A percentile compares a stretch with the other conserved stretches of the same genome.
Conservation (phyloP, 2,797 vertebrate genomes). For the Falco concolor region DNA sequence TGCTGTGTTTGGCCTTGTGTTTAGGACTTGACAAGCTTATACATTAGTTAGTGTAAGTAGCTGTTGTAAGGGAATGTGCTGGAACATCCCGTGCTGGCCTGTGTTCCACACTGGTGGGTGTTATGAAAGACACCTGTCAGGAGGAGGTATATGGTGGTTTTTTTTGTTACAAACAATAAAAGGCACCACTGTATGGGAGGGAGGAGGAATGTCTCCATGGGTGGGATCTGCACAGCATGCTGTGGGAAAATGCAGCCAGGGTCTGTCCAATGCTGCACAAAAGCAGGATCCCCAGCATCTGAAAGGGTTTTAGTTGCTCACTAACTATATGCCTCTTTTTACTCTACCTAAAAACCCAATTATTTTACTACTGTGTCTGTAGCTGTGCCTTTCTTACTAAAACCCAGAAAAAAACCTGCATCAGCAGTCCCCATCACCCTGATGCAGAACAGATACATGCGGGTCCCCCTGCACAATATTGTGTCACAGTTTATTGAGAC, state of each 20-base stretch:
- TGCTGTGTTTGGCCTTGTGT: neutral
- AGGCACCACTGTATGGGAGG: neutral
- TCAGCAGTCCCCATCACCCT: neutral
- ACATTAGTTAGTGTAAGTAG: neutral
- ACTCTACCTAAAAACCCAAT: neutral
- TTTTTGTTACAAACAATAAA: neutral
- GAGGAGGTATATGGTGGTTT: neutral
- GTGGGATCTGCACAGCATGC: fast-evolving
- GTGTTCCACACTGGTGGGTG: neutral
- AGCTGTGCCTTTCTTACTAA: neutral
- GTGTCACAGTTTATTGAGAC: neutral
- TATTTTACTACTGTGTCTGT: neutral
- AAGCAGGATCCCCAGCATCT: fast-evolving
- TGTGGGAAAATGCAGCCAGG: neutral
- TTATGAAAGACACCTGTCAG: neutral
- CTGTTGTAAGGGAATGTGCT: neutral
- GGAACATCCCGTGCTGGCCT: neutral
- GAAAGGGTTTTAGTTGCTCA: neutral
- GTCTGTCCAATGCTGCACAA: neutral
- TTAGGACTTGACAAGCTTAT: neutral
- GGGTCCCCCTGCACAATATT: neutral
- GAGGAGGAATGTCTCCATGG: neutral
- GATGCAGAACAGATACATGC: neutral
- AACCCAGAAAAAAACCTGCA: neutral
- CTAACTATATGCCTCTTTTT: neutral